These are phyloP conservation scores for Copsychus sechellarum DNA, from an alignment of 2,113 vertebrate species.

Conservation along the genomic window DNA sequence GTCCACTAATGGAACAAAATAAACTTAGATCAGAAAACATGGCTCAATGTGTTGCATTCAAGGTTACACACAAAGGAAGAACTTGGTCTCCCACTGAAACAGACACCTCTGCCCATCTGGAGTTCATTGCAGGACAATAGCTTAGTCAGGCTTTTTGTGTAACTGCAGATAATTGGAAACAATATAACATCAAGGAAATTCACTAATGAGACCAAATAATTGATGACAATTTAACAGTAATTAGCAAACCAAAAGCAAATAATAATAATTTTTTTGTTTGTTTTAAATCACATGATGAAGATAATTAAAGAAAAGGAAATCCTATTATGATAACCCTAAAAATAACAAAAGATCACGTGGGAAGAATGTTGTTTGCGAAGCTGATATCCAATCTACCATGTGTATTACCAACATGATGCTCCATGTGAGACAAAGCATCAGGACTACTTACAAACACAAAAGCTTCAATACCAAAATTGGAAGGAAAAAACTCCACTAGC, in stretches of 20 bases:
- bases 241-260: slow-evolving; percentile 37
- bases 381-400: background rate
- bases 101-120: slow-evolving; percentile 25
- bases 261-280: background rate
- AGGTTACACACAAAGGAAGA: background rate
- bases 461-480: background rate
- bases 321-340: background rate
- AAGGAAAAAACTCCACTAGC: background rate
- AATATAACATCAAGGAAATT: slow-evolving; percentile 27
- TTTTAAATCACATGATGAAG: background rate
- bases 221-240: slow-evolving; percentile 37
- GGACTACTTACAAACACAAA: background rate
- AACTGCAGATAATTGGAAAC: slow-evolving; percentile 18
- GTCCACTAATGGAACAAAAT: background rate
- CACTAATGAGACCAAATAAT: slow-evolving; percentile 7
- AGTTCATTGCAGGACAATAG: background rate
- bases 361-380: background rate
- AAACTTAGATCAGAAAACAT: background rate
- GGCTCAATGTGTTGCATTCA: background rate
- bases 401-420: background rate
- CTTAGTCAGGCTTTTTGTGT: background rate
- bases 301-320: background rate
- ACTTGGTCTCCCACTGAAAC: background rate
- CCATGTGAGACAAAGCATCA: background rate
- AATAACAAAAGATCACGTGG: background rate